phyloP scores from a whole-genome alignment of 2,113 vertebrate genomes.

The Ammodytes dubius region DNA sequence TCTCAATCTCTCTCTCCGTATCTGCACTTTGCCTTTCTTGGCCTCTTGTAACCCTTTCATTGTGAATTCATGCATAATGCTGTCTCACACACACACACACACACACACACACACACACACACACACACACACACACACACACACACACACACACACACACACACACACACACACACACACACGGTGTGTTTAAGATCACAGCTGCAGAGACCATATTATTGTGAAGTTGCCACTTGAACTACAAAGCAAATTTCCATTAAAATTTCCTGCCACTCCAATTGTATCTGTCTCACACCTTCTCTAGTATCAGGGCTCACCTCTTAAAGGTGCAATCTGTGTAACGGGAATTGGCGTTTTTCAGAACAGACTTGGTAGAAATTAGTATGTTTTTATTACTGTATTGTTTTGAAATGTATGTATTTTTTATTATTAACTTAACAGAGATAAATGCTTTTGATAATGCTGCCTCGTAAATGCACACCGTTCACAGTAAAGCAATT shows the following conservation, averaged over 20 bases:
- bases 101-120: not conserved
- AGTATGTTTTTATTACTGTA: too few species aligned
- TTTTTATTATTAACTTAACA: not conserved
- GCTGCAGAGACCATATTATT: conserved; percentile 9
- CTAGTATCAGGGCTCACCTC: not conserved
- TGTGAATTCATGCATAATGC: conserved; percentile 13
- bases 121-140: conserved; percentile 5
- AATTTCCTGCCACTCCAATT: not conserved
- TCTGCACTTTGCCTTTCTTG: conserved; percentile 22
- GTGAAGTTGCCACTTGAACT: not conserved
- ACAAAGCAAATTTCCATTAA: conserved; percentile 2
- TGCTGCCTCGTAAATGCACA: not conserved
- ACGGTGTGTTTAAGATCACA: conserved; percentile 12
- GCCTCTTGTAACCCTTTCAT: conserved; percentile 12
- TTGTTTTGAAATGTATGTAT: too few species aligned
- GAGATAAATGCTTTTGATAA: not conserved
- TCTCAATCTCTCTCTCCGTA: not conserved
- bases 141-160: not conserved
- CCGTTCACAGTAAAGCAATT: not conserved
- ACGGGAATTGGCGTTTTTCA: too few species aligned
- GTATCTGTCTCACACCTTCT: conserved; percentile 19
- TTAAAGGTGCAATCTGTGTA: not conserved
- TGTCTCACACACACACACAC: conserved; percentile 7
- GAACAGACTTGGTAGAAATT: too few species aligned
- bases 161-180: not conserved